These are phyloP conservation scores for Penaeus chinensis DNA, from an alignment of 1,140 invertebrate species.

Conservation along the genomic window DNA sequence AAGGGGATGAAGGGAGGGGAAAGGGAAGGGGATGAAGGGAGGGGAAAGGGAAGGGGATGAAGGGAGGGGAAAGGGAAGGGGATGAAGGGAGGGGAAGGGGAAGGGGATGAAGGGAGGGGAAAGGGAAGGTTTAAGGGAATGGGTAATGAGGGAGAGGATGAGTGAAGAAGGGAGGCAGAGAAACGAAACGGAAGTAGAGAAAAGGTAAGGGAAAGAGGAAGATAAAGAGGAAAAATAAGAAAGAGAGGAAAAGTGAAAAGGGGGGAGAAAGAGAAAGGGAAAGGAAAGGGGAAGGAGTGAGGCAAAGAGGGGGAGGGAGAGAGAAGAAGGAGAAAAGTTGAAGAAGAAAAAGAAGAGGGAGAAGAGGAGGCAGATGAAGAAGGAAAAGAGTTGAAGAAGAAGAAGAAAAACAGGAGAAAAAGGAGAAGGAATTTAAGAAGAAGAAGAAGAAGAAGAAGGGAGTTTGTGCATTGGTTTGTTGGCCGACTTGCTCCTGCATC, in stretches of 20 bases:
- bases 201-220: not conserved
- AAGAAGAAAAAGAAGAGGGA: no score
- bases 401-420: no score
- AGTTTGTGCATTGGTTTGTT: no score
- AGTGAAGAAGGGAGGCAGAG: not conserved
- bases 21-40: not conserved
- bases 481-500: no score
- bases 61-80: not conserved
- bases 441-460: no score
- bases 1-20: not conserved
- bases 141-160: not conserved
- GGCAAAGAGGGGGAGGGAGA: not conserved
- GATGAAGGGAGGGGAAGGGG: not conserved
- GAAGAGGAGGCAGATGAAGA: no score
- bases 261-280: not conserved
- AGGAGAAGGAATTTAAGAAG: no score
- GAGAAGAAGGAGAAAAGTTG: no score
- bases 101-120: not conserved
- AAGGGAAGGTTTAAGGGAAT: not conserved
- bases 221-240: not conserved
- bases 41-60: conserved; percentile 3
- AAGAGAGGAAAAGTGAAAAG: not conserved
- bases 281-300: conserved; percentile 13
- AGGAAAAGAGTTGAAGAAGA: no score
- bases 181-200: not conserved